Evolutionary conservation across 2,113 vertebrate genomes (phyloP), one percentile per base, ranked within the genome.

Genomic region (Pachycephala philippinensis): DNA sequence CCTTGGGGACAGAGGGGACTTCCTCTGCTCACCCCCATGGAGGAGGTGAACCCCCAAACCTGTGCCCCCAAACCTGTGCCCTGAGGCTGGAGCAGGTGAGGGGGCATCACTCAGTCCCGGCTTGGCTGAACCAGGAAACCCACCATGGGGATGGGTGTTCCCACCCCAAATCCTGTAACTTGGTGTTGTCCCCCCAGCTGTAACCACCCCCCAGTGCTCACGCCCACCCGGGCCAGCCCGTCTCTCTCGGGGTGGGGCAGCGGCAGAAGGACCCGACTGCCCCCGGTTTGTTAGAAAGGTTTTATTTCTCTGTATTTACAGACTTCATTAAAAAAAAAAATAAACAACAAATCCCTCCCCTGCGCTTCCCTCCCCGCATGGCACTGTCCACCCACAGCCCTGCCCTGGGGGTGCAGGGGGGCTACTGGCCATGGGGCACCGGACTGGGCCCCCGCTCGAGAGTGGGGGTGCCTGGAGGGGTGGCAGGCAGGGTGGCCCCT

Each of bases 241-340:
- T 37, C 37, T 20, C 23, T 52, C 37, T 4, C 24, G 30, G 40
- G 3, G 12, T 0, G 0, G 17, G 10, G 30, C 47, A 30, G 24
- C 42, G 39, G 6, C 17, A 70, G 52, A 71, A 84, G 52, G 63
- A 76, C 23, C 47, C 11, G 13, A 13, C n/a, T 40, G 37, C 17
- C 63, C 57, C 42, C 11, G 1, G 0, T 52, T 90, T 81, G 87
- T 87, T 92, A 94, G 74, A 92, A 96, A 92, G 64, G 52, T 57
- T 95, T 95, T 94, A 95, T 90, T 96, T 90, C 65, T 89, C 84
- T 83, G 22, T 94, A 96, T 94, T 95, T 95, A 95, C 94, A 95
- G 72, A 76, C 15, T 86, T 45, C 50, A 56, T 79, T 54, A 61
- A 19, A 83, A 87, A 83, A 87, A 75, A 90, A 80, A 68, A 70